A percentile compares a stretch with the other conserved stretches of the same genome.
Evolutionary conservation across 2,113 vertebrate genomes (phyloP).

Genomic region (Gavialis gangeticus): DNA sequence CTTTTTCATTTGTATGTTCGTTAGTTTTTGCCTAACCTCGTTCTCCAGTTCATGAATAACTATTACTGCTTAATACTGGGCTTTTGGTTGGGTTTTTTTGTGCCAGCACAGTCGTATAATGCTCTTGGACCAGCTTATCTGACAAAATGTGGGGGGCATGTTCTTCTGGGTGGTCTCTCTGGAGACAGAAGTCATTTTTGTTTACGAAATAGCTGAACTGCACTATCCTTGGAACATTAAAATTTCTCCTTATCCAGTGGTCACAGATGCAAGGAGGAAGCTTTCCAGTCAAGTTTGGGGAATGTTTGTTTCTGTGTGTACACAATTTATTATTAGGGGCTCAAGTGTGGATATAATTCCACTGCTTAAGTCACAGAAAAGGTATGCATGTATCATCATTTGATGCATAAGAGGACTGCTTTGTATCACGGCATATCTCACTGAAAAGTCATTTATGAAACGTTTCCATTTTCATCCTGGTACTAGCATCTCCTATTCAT

Average conservation of each 20-base stretch:
- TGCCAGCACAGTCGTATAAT: not conserved
- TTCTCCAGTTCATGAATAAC: not conserved
- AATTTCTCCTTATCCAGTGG: not conserved
- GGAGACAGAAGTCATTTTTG: not conserved
- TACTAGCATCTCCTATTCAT: not conserved
- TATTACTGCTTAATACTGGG: not conserved
- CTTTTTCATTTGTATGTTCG: not conserved
- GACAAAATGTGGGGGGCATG: not conserved
- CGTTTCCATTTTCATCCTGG: not conserved
- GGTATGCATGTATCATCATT: not conserved
- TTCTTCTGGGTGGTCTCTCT: not conserved
- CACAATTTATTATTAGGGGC: not conserved
- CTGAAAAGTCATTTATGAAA: too few relatives aligned
- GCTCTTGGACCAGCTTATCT: not conserved
- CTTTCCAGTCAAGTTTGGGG: not conserved
- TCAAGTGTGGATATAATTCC: not conserved
- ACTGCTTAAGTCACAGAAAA: constrained; percentile 44
- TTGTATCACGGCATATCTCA: not conserved
- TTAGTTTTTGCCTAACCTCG: not conserved
- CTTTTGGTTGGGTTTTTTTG: not conserved
- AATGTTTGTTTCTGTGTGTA: not conserved
- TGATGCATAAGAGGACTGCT: not conserved
- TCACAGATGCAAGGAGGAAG: not conserved
- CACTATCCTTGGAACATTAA: not conserved
- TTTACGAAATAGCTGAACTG: not conserved